Evolutionary conservation across 1,140 invertebrate genomes (phyloP), one percentile per base, ranked within the genome.

Genomic region (Tetragnatha versicolor): DNA sequence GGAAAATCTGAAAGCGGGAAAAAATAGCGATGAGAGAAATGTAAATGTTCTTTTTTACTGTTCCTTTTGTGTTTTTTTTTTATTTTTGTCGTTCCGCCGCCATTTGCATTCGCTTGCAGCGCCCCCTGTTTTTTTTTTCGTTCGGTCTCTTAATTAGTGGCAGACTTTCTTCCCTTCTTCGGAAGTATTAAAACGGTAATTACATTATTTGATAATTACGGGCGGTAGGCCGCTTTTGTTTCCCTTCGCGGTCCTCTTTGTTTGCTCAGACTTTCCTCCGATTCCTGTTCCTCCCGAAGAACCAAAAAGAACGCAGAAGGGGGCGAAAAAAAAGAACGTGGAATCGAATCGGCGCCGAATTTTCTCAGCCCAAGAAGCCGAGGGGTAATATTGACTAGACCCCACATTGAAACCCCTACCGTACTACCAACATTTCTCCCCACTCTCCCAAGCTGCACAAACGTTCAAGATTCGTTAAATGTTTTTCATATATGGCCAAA

Each of bases 191-290:
- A 73, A 73, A 37, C 70, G 55, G 70, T 73, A 73, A 73, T 73
- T 73, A 73, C 55, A 73, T 73, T 73, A 73, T 73, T 73, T 61
- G 70, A 73, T 73, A 73, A 73, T 73, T 73, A 73, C 53, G n/a
- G 55, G 47, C 70, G 25, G 66, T 51, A 42, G 29, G 47, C 31
- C 49, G 47, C 39, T 60, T 31, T 51, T 68, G 25, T 60, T 53
- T 37, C 31, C 17, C 25, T n/a, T n/a, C n/a, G n/a, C n/a, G n/a
- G 47, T 31, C 22, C 17, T 45, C 37, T 72, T 73, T 73, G 70
- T 73, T 73, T 73, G 70, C 66, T 29, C 55, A 60, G 55, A 35
- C 63, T 47, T 39, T 9, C 22, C 25, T 47, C 37, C 61, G 37
- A 68, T 68, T 68, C 65, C 65, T 47, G 45, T 65, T 65, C 39